A percentile compares a stretch with the other conserved stretches of the same genome.
These are phyloP conservation scores for Elysia chlorotica DNA, from an alignment of 1,140 invertebrate genomes.

Conservation along the genomic window DNA sequence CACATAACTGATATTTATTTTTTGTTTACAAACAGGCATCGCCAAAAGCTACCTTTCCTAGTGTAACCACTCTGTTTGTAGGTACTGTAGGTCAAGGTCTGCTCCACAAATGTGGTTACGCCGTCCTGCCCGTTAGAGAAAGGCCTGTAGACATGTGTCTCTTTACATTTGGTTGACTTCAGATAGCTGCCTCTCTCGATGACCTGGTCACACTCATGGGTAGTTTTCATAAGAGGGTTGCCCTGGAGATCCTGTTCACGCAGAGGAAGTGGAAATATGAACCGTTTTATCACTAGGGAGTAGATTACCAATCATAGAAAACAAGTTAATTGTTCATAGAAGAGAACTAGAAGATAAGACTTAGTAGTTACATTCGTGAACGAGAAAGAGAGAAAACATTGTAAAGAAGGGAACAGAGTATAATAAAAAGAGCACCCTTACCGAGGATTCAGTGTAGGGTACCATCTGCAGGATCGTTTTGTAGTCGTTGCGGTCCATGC, in stretches of 20 bases:
- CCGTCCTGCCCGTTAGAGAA: constrained; percentile 79
- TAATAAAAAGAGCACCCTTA: too few species aligned
- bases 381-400: not conserved
- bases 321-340: not conserved
- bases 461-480: constrained; percentile 46
- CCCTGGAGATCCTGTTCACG: constrained; percentile 68
- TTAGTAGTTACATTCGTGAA: not conserved
- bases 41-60: not conserved
- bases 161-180: constrained; percentile 74
- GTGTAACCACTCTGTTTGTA: constrained; percentile 18
- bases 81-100: constrained; percentile 66
- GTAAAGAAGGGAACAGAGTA: not conserved
- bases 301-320: not conserved
- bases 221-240: constrained; percentile 77
- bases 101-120: constrained; percentile 70
- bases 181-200: constrained; percentile 78
- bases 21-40: too few species aligned
- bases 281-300: not conserved
- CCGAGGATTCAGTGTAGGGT: constrained; percentile 39
- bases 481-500: constrained; percentile 74
- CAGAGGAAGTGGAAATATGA: not conserved
- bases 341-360: not conserved
- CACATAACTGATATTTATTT: too few species aligned
- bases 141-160: constrained; percentile 79
- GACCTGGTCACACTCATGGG: constrained; percentile 77